phyloP scores from a whole-genome alignment of 2,113 vertebrate genomes.

The Lontra canadensis region DNA sequence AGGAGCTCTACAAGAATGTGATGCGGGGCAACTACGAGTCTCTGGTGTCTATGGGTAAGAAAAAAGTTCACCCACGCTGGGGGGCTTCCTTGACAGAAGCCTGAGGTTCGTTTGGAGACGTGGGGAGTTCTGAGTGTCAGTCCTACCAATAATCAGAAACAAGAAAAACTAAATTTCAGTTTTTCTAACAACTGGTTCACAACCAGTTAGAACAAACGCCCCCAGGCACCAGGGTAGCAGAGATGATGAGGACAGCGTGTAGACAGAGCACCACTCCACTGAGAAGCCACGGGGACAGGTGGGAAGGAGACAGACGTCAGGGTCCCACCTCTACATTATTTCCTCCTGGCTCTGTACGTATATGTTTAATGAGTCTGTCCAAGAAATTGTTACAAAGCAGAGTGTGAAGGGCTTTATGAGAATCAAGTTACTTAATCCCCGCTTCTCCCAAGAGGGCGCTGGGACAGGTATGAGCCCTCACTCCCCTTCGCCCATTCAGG shows the following conservation, averaged over 20 bases:
- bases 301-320: not conserved
- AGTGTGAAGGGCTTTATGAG: accelerated
- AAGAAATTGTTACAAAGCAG: not conserved
- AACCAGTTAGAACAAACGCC: not conserved
- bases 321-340: not conserved
- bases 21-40: slow-evolving; percentile 85
- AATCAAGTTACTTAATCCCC: not conserved
- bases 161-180: not conserved
- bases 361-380: not conserved
- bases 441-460: accelerated
- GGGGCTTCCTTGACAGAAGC: not conserved
- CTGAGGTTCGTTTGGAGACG: not conserved
- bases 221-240: not conserved
- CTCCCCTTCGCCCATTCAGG: not conserved
- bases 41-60: slow-evolving; percentile 85
- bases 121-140: not conserved
- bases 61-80: accelerated
- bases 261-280: accelerated
- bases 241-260: not conserved
- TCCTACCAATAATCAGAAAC: too few relatives aligned
- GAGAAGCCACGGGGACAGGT: not conserved
- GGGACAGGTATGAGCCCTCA: too few relatives aligned
- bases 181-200: too few relatives aligned
- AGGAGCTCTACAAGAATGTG: slow-evolving; percentile 85
- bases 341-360: not conserved